phyloP scores from a whole-genome alignment of 1,140 invertebrate species.

The Pantala flavescens region DNA sequence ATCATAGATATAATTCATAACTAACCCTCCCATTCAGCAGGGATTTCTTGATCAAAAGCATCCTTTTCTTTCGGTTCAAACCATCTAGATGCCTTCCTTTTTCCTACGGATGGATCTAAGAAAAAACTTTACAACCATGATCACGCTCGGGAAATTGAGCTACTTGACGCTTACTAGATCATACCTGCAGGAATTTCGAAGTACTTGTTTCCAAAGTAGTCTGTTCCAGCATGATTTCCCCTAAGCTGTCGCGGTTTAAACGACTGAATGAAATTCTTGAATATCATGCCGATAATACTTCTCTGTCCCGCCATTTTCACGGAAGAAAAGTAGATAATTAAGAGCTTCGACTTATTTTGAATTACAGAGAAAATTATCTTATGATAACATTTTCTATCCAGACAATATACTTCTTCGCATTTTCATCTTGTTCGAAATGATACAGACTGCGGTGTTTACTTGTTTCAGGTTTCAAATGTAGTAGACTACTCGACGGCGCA shows the following conservation, averaged over 20 bases:
- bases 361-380: too few species aligned
- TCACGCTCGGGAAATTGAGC: background rate
- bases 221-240: conserved; percentile 50
- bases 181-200: conserved; percentile 53
- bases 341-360: too few species aligned
- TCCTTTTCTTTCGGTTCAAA: conserved; percentile 50
- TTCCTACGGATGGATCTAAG: conserved; percentile 41
- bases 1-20: background rate
- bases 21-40: conserved; percentile 62
- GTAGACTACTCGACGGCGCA: too few species aligned
- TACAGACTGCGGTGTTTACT: too few species aligned
- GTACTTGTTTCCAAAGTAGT: conserved; percentile 71
- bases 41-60: conserved; percentile 54
- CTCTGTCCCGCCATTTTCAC: conserved; percentile 23
- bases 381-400: too few species aligned
- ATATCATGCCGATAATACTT: conserved; percentile 35
- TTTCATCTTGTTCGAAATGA: too few species aligned
- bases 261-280: conserved; percentile 47
- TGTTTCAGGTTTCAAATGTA: too few species aligned
- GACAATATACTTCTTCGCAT: too few species aligned
- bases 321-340: background rate
- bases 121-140: background rate
- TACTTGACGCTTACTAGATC: background rate
- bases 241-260: conserved; percentile 39
- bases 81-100: conserved; percentile 51